Conservation (phyloP, 2,113 vertebrate genomes). For the Stomatorhinus ivindoensis region DNA sequence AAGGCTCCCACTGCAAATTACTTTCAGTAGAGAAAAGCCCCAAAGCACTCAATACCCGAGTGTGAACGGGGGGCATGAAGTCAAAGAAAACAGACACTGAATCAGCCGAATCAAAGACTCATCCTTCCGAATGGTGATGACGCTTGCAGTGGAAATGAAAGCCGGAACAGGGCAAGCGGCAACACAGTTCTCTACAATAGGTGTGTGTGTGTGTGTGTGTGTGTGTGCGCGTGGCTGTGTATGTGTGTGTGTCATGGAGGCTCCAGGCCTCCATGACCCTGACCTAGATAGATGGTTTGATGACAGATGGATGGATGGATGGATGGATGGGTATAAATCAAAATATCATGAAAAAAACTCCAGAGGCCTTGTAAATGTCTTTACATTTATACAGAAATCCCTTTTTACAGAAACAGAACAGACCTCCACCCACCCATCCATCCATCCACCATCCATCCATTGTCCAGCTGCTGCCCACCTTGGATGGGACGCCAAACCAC, state of each 20-base stretch:
- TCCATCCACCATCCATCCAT: neutral
- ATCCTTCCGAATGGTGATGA: neutral
- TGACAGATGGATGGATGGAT: neutral
- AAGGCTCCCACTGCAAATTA: constrained; percentile 12
- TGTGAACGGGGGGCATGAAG: neutral
- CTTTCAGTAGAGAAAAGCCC: constrained; percentile 7
- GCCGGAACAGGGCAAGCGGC: neutral
- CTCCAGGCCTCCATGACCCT: neutral
- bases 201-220: neutral
- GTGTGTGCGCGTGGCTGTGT: neutral
- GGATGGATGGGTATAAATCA: neutral
- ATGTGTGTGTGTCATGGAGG: no score
- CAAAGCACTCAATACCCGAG: neutral
- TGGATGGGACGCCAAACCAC: neutral
- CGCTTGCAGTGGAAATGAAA: neutral
- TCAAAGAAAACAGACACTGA: constrained; percentile 17
- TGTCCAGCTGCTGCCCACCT: neutral
- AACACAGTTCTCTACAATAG: neutral
- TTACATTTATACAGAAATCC: neutral
- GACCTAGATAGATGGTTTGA: neutral
- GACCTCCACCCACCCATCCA: neutral
- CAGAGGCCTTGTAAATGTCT: neutral
- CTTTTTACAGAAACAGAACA: neutral
- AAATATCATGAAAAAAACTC: neutral
- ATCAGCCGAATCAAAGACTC: constrained; percentile 18